Conservation (phyloP, 2,888 invertebrate genomes). For the Sarcophaga subvicina region DNA sequence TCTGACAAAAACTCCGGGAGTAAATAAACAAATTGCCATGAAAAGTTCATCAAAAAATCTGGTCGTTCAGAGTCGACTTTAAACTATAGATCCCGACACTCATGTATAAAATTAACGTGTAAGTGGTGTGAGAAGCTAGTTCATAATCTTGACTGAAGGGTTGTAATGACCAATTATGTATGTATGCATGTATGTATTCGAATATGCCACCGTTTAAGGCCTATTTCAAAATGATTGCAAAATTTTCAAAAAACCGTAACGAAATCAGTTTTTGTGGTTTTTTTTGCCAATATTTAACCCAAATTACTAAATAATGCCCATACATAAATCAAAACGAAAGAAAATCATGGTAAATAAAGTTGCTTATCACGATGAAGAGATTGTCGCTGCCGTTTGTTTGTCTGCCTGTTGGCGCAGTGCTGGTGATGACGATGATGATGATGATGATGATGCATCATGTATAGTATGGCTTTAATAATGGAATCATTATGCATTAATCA, state of each 20-base stretch:
- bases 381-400: not conserved
- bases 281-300: not conserved
- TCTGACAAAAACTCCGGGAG: too few relatives aligned
- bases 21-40: too few relatives aligned
- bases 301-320: not conserved
- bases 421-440: not conserved
- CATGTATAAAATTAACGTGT: not conserved
- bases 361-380: not conserved
- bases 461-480: slow-evolving; percentile 19
- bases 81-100: not conserved
- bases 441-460: not conserved
- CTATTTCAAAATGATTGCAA: not conserved
- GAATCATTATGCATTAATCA: slow-evolving; percentile 23
- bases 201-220: not conserved
- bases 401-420: too few relatives aligned
- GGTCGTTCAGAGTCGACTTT: too few relatives aligned
- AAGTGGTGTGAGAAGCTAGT: not conserved
- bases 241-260: too few relatives aligned
- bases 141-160: not conserved
- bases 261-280: too few relatives aligned
- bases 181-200: not conserved
- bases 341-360: not conserved
- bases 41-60: too few relatives aligned
- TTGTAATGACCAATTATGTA: not conserved
- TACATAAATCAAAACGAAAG: not conserved